These are phyloP conservation scores for Hypothenemus hampei DNA, from an alignment of 1,140 invertebrate species.

Conservation along the genomic window DNA sequence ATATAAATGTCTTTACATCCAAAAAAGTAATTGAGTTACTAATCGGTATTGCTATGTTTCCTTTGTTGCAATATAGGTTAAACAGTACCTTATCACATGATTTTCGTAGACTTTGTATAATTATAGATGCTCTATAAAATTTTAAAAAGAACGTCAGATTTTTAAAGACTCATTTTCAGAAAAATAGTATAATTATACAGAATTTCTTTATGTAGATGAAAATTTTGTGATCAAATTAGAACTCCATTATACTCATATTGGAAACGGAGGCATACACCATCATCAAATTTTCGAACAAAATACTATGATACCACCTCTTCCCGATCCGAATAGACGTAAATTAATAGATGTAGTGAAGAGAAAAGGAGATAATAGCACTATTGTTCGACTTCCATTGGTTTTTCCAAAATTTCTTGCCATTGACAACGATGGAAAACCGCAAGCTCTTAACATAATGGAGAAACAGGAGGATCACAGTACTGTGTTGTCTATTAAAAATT, in stretches of 20 bases:
- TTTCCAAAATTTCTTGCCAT: slow-evolving; percentile 13
- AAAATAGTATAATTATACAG: too few species aligned
- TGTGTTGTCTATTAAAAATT: neutral
- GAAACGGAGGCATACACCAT: neutral
- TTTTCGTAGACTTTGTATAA: too few species aligned
- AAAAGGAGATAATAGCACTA: neutral
- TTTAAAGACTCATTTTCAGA: too few species aligned
- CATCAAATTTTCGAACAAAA: slow-evolving; percentile 1
- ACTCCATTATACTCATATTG: slow-evolving; percentile 6
- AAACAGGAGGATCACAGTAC: too few species aligned
- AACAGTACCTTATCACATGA: too few species aligned
- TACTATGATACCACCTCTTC: neutral
- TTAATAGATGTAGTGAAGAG: slow-evolving; percentile 2
- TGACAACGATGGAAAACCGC: neutral
- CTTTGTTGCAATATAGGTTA: too few species aligned
- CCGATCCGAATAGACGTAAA: neutral
- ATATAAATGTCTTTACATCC: too few species aligned
- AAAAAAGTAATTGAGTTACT: too few species aligned
- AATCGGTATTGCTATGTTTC: too few species aligned
- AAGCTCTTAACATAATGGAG: slow-evolving; percentile 1
- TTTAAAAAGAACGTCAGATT: too few species aligned
- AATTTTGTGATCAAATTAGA: neutral
- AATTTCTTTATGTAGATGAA: slow-evolving; percentile 1
- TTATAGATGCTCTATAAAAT: too few species aligned
- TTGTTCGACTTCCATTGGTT: neutral